Evolutionary conservation across 2,113 vertebrate genomes (phyloP).

Genomic region (Chlorocebus sabaeus): DNA sequence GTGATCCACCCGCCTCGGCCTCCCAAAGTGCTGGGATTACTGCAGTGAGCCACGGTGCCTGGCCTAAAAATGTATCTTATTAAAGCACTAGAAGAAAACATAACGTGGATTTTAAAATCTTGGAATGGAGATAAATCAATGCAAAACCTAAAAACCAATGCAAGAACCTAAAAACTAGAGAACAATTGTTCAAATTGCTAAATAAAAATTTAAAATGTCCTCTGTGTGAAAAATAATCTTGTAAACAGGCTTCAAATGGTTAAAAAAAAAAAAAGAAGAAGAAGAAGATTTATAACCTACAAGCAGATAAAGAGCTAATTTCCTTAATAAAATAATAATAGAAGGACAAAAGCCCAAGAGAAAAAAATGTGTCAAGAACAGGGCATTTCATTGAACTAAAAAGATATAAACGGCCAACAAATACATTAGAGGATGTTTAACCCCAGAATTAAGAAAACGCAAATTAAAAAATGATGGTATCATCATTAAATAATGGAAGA

Average conservation of each 20-base stretch:
- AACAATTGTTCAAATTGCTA: not conserved
- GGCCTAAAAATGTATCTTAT: not conserved
- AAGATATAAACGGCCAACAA: not conserved
- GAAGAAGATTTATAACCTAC: not conserved
- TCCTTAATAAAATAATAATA: conserved; percentile 41
- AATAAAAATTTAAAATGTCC: not conserved
- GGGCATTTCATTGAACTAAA: not conserved
- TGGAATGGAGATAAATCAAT: not conserved
- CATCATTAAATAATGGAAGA: not conserved
- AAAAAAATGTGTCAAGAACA: not conserved
- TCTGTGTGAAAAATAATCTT: not conserved
- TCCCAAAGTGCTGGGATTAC: no score
- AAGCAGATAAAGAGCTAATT: not conserved
- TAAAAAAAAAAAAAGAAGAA: not conserved
- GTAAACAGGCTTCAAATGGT: not conserved
- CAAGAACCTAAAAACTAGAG: not conserved
- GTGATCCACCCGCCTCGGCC: no score
- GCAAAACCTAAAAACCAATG: not conserved
- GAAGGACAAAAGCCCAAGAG: not conserved
- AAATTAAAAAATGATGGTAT: not conserved
- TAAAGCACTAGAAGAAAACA: not conserved
- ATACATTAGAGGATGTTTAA: not conserved
- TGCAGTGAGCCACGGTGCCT: no score
- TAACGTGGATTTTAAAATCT: not conserved
- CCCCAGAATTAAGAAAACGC: not conserved